A percentile compares a stretch with the other conserved stretches of the same genome.
Evolutionary conservation across 2,113 vertebrate species (phyloP).

Genomic region (Addax nasomaculatus): DNA sequence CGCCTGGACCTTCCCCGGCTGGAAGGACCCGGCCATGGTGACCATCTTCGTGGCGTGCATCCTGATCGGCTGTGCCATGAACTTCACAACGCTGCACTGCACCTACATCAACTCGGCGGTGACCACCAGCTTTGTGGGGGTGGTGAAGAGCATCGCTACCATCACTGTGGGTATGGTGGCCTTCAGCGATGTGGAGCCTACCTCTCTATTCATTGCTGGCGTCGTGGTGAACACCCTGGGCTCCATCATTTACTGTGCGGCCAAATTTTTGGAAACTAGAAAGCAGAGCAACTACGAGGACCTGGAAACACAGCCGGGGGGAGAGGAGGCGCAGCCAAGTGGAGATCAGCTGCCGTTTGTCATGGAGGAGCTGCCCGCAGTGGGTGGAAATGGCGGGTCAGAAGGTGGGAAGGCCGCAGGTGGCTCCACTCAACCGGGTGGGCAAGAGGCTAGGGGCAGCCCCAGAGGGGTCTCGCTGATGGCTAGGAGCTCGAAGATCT

Average conservation of each 20-base stretch:
- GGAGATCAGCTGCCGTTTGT: conserved; percentile 74
- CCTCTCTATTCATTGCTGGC: conserved; percentile 92
- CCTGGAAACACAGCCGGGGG: conserved; percentile 87
- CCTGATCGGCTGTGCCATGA: conserved; percentile 98
- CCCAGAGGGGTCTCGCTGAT: conserved; percentile 37
- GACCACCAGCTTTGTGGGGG: conserved; percentile 98
- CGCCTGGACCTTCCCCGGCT: conserved; percentile 93
- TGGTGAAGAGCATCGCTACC: conserved; percentile 97
- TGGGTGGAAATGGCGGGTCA: conserved; percentile 58
- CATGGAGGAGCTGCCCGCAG: conserved; percentile 75
- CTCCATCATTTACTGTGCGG: conserved; percentile 94
- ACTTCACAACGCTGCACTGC: conserved; percentile 98
- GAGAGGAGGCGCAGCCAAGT: conserved; percentile 68
- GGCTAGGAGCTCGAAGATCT: conserved; percentile 51
- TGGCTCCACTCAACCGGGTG: neutral
- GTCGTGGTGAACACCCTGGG: conserved; percentile 96
- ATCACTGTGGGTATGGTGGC: conserved; percentile 98
- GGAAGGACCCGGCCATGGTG: conserved; percentile 90
- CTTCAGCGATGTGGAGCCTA: conserved; percentile 93
- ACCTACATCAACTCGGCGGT: conserved; percentile 99
- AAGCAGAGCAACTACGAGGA: conserved; percentile 92
- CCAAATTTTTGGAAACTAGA: conserved; percentile 92
- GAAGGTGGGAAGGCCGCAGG: conserved; percentile 44
- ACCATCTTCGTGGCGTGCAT: conserved; percentile 89
- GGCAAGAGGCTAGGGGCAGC: conserved; percentile 34